These are phyloP conservation scores for Lerema accius DNA, from an alignment of 1,140 invertebrate genomes.

Conservation along the genomic window DNA sequence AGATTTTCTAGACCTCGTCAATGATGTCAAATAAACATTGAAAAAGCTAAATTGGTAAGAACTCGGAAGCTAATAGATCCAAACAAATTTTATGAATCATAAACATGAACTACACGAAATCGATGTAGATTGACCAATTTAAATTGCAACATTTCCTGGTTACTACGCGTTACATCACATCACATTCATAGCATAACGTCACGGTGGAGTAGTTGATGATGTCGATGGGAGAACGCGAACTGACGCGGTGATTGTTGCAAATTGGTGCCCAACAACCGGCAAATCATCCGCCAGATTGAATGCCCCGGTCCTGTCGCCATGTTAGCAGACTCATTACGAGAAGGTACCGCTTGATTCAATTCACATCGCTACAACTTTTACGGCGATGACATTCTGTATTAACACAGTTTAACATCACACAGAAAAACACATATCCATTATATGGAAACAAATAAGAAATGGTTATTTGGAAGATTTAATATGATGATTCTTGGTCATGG, in stretches of 20 bases:
- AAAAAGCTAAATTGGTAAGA: too few relatives aligned
- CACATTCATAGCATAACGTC: constrained; percentile 46
- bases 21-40: too few relatives aligned
- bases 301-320: constrained; percentile 31
- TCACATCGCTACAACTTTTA: not conserved
- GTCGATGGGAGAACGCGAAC: constrained; percentile 19
- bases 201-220: constrained; percentile 19
- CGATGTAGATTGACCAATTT: not conserved
- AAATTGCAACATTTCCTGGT: constrained; percentile 4
- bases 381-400: not conserved
- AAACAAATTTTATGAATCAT: not conserved
- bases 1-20: too few relatives aligned
- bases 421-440: not conserved
- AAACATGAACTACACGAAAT: not conserved
- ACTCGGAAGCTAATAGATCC: too few relatives aligned
- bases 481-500: not conserved
- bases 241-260: constrained; percentile 55
- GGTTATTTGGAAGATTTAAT: not conserved
- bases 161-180: constrained; percentile 36
- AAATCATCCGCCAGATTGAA: constrained; percentile 55
- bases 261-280: constrained; percentile 66
- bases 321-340: constrained; percentile 30
- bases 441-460: too few relatives aligned
- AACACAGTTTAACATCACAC: too few relatives aligned
- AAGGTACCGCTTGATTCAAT: constrained; percentile 19